Base-by-base conservation (phyloP, 2,797 vertebrate species). In the Sphenopsis melanotis region DNA sequence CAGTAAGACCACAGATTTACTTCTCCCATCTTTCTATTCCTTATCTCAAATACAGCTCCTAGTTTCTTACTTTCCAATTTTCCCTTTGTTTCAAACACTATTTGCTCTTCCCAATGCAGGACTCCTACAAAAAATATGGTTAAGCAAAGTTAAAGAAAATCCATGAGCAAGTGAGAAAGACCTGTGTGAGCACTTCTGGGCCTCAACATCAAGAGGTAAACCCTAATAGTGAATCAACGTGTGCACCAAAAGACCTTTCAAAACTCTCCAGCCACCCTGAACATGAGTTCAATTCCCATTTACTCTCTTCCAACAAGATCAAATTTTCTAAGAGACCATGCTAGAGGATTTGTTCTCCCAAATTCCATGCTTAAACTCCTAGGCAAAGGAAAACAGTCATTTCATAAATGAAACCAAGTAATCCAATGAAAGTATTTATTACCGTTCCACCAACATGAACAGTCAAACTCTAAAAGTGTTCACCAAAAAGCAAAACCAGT, bases 351-450 rank as follows among this genome's bases (percentile, higher is more conserved):
- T 88, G 34, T 52, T 65, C 53, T 64, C 46, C 61, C 49, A 56
- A 44, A 68, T 66, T 89, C 77, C 46, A 41, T 32, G 20, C 24
- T 72, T 64, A 52, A 87, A 29, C 17, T 86, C 19, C 64, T 61
- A 49, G 18, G 57, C 56, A 88, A 53, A 0, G 1, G 49, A 90
- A 84, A 92, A 41, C 7, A 44, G 39, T 34, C 36, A 65, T 19
- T 88, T 87, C 75, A 87, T 34, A 68, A 90, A 69, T 36, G 18
- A 82, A 96, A 88, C 30, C 32, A 93, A 24, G n/a, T 53, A 37
- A 81, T 79, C 22, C 52, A 94, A 87, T 52, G 17, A 91, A 94
- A 90, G 42, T 53, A 84, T 98, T 98, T 98, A 98, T 97, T 98
- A 77, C 56, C 44, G 3, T 92, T 94, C 78, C 64, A 91, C 20